Evolutionary conservation across 2,797 vertebrate genomes (phyloP), one percentile per base, ranked within the genome.

Genomic region (Rhynchotus rufescens): DNA sequence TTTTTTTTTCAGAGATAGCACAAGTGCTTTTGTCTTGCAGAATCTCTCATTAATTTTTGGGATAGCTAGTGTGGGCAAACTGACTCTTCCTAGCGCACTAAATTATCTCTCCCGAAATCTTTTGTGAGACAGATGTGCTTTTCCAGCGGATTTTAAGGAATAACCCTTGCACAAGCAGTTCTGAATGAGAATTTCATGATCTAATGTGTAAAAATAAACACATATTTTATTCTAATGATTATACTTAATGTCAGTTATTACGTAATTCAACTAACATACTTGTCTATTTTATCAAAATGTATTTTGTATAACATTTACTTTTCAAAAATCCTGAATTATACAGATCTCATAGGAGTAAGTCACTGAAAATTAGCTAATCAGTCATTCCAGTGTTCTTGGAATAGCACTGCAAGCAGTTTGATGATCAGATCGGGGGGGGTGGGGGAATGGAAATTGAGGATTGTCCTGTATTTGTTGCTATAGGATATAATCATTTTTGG

Each of bases 251-350:
- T 69, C 15, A 89, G 25, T 94, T 80, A 80, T 84, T 84, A 80
- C 10, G 80, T 59, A 90, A 73, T 84, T 77, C 10, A 92, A 13
- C 38, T 42, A 93, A 92, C 90, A 83, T 82, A 81, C 51, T 66
- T 51, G 5, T 47, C 23, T 56, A 45, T 86, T 90, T 57, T 65
- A n/a, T 14, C 87, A 87, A 57, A 25, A 5, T 20, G 10, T 73
- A 25, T 59, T 92, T 92, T 78, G 1, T 34, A 76, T 74, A 79
- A 21, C 15, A 0, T 90, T 95, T 86, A 71, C 51, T 91, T 79
- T 92, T 92, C 79, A 68, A 44, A 89, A 77, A 22, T 22, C 23
- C 25, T 72, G 44, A 86, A 62, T 91, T 94, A 64, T 3, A 74
- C 4, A 59, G 76, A 65, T 14, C 36, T 92, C 81, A n/a, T 59